Conservation (phyloP, 37 sponge, comb jelly and placozoan genomes). For the Beroe forskalii region DNA sequence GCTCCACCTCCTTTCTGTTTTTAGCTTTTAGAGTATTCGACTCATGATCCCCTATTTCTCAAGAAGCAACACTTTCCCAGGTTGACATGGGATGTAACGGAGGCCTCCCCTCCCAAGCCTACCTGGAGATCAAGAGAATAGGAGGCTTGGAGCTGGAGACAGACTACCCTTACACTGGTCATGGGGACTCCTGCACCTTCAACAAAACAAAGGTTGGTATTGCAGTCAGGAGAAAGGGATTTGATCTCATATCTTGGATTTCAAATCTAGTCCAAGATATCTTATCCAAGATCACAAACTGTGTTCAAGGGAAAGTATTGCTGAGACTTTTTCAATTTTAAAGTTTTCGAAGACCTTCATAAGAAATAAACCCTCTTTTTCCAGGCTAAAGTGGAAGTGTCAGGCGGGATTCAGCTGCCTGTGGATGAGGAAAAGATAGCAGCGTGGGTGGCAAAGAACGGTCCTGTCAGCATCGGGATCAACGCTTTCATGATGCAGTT, state of each 20-base stretch:
- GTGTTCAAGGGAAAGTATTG: background rate
- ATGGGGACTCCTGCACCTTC: constrained; percentile 46
- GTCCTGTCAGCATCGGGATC: constrained; percentile 65
- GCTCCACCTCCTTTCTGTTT: too few relatives aligned
- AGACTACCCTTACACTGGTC: constrained; percentile 66
- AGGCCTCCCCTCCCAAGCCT: constrained; percentile 66
- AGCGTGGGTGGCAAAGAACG: constrained; percentile 44
- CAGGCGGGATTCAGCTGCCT: constrained; percentile 19
- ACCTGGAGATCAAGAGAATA: constrained; percentile 57
- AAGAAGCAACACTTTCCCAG: too few relatives aligned
- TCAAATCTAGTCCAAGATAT: too few relatives aligned
- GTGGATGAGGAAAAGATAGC: constrained; percentile 59
- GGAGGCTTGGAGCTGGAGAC: constrained; percentile 65
- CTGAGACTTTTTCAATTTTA: background rate
- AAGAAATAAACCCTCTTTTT: too few relatives aligned
- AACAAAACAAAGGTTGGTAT: constrained; percentile 55
- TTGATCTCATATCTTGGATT: too few relatives aligned
- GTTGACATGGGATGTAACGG: constrained; percentile 67
- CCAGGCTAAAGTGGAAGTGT: constrained; percentile 34
- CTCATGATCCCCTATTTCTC: too few relatives aligned
- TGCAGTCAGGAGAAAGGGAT: too few relatives aligned
- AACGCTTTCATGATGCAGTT: constrained; percentile 67
- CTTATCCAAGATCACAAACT: too few relatives aligned
- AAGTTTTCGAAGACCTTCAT: too few relatives aligned
- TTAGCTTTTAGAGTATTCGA: too few relatives aligned